Conservation (phyloP, 2,888 invertebrate species). For the Nineta flava region DNA sequence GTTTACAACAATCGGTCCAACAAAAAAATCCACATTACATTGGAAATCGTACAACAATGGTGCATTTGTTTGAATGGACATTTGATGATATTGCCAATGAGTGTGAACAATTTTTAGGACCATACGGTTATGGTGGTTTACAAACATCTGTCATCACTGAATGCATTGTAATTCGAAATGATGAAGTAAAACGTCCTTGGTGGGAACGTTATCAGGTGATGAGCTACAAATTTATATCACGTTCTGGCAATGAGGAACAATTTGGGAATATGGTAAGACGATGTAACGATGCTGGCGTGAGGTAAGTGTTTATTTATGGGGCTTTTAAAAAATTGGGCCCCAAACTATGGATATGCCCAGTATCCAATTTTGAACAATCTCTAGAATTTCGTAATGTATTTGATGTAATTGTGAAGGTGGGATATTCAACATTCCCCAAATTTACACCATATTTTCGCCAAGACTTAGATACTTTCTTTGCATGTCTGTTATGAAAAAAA, state of each 20-base stretch:
- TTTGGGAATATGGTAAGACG: constrained; percentile 60
- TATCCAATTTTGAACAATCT: too few species aligned
- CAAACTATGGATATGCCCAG: too few species aligned
- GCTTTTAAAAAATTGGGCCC: too few species aligned
- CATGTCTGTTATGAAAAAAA: too few species aligned
- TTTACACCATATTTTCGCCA: too few species aligned
- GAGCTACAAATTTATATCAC: constrained; percentile 56
- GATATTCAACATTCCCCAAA: too few species aligned
- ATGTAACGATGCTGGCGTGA: constrained; percentile 65
- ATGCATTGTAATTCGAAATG: constrained; percentile 37
- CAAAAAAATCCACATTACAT: constrained; percentile 42
- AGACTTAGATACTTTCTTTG: too few species aligned
- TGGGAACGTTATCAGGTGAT: constrained; percentile 82
- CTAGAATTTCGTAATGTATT: too few species aligned
- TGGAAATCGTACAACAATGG: constrained; percentile 44
- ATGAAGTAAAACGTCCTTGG: constrained; percentile 50
- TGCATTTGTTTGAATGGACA: constrained; percentile 70
- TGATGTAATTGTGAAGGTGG: too few species aligned
- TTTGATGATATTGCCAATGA: constrained; percentile 65
- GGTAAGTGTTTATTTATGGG: constrained; percentile 26
- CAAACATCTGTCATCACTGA: constrained; percentile 67
- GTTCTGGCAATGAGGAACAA: constrained; percentile 60
- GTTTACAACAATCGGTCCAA: not conserved
- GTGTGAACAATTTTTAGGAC: constrained; percentile 61
- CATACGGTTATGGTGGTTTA: constrained; percentile 55